Percentiles rank a stretch among this genome's conserved stretches.
Evolutionary conservation across 2,113 vertebrate genomes (phyloP).

Genomic region (Ammodytes dubius): DNA sequence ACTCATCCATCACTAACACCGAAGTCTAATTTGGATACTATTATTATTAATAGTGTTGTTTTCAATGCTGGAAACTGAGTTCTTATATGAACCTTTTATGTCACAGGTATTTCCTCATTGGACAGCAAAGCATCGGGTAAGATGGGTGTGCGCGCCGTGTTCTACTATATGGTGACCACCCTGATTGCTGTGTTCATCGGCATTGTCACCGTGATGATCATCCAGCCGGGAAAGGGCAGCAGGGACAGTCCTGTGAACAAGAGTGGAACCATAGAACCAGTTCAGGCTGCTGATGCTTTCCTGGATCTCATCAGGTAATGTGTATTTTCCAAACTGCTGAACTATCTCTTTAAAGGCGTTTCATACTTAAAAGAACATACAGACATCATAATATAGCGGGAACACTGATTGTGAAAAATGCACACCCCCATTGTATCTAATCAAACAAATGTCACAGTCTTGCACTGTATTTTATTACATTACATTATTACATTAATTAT

Average conservation of each 20-base stretch:
- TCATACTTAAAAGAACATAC: not conserved
- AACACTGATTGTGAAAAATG: not conserved
- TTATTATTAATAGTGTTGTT: not conserved
- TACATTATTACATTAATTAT: not conserved
- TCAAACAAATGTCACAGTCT: not conserved
- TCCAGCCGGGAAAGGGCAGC: slow-evolving; percentile 93
- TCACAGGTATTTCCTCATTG: slow-evolving; percentile 93
- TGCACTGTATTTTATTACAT: too few relatives aligned
- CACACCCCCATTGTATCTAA: not conserved
- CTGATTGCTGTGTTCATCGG: slow-evolving; percentile 96
- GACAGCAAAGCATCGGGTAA: slow-evolving; percentile 94
- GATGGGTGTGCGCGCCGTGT: slow-evolving; percentile 92
- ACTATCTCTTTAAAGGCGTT: not conserved
- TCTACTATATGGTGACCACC: slow-evolving; percentile 97
- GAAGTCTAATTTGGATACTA: not conserved
- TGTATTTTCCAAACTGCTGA: not conserved
- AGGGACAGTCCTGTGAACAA: slow-evolving; percentile 87
- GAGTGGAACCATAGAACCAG: slow-evolving; percentile 88
- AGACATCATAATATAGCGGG: not conserved
- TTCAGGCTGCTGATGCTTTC: slow-evolving; percentile 94
- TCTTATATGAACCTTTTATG: slow-evolving; percentile 2
- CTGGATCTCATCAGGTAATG: slow-evolving; percentile 94
- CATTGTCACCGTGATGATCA: slow-evolving; percentile 93
- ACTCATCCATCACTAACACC: not conserved
- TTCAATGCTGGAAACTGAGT: not conserved